These are phyloP conservation scores for Cheilosia vernalis DNA, from an alignment of 2,888 invertebrate species.

Conservation along the genomic window DNA sequence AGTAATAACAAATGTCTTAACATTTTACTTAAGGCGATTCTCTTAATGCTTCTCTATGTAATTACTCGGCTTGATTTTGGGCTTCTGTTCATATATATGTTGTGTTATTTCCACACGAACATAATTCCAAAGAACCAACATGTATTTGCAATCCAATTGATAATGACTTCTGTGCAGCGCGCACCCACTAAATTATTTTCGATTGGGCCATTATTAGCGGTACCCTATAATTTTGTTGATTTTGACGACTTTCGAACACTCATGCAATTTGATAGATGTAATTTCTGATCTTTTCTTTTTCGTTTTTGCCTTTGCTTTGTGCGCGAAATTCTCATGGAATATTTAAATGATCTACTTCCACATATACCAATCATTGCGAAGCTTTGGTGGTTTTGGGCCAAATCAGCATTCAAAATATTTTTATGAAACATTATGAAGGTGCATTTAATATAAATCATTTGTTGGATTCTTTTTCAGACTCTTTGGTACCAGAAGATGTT, in stretches of 20 bases:
- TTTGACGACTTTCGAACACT: slow-evolving; percentile 65
- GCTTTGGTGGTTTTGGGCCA: neutral
- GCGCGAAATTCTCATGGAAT: neutral
- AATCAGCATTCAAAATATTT: neutral
- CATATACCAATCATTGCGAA: neutral
- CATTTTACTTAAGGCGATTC: neutral
- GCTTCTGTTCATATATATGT: slow-evolving; percentile 59
- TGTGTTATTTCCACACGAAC: slow-evolving; percentile 30
- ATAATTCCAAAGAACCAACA: slow-evolving; percentile 28
- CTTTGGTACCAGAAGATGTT: slow-evolving; percentile 94
- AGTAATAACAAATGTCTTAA: too few relatives aligned
- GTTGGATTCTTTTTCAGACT: slow-evolving; percentile 86
- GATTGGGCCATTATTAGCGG: slow-evolving; percentile 67
- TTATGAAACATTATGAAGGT: neutral
- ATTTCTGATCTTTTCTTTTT: slow-evolving; percentile 1
- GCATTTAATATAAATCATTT: neutral
- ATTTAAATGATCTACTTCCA: neutral
- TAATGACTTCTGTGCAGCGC: slow-evolving; percentile 27
- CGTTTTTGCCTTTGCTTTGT: neutral
- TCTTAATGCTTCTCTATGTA: slow-evolving; percentile 3
- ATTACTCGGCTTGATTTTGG: slow-evolving; percentile 41
- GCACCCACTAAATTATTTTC: slow-evolving; percentile 67
- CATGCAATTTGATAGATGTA: slow-evolving; percentile 66
- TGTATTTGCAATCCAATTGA: slow-evolving; percentile 18
- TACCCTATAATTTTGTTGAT: slow-evolving; percentile 63